These are phyloP conservation scores for Chrysaora quinquecirrha DNA, from an alignment of 30 jellyfish, hydroid and myxozoan genomes.

Conservation along the genomic window DNA sequence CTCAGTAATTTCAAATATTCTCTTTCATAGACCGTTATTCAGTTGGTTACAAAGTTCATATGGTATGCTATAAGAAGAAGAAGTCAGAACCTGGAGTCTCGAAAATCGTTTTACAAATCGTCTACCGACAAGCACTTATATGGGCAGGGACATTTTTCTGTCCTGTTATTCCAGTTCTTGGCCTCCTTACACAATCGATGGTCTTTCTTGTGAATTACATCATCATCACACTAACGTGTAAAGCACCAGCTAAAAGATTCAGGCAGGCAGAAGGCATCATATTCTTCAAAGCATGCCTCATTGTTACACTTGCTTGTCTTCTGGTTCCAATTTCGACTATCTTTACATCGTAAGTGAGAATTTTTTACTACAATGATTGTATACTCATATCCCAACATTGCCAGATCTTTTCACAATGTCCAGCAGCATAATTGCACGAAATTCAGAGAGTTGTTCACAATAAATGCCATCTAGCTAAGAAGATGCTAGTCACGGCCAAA, in stretches of 20 bases:
- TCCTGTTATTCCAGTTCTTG: constrained; percentile 62
- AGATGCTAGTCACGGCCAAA: too few species aligned
- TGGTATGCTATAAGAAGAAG: constrained; percentile 8
- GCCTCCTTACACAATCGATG: constrained; percentile 29
- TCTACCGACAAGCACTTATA: constrained; percentile 58
- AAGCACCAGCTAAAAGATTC: constrained; percentile 39
- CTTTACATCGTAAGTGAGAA: constrained; percentile 46
- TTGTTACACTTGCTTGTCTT: constrained; percentile 16
- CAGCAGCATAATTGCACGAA: too few species aligned
- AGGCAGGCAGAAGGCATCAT: constrained; percentile 34
- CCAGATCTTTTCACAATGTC: too few species aligned
- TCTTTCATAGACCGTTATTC: constrained; percentile 39
- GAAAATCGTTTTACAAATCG: constrained; percentile 53
- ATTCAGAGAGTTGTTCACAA: too few species aligned
- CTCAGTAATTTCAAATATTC: too few species aligned
- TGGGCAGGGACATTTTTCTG: constrained; percentile 80
- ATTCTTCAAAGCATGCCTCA: constrained; percentile 46
- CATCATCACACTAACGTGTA: constrained; percentile 20
- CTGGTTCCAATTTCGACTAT: constrained; percentile 29
- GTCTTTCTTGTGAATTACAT: constrained; percentile 37
- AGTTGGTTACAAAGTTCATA: constrained; percentile 29
- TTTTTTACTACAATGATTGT: background rate
- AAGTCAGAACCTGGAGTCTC: constrained; percentile 61
- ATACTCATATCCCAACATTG: too few species aligned
- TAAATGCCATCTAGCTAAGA: too few species aligned